Percentiles rank a stretch among this genome's conserved stretches.
Conservation (phyloP, 2,797 vertebrate genomes). For the Anguilla pacifica region DNA sequence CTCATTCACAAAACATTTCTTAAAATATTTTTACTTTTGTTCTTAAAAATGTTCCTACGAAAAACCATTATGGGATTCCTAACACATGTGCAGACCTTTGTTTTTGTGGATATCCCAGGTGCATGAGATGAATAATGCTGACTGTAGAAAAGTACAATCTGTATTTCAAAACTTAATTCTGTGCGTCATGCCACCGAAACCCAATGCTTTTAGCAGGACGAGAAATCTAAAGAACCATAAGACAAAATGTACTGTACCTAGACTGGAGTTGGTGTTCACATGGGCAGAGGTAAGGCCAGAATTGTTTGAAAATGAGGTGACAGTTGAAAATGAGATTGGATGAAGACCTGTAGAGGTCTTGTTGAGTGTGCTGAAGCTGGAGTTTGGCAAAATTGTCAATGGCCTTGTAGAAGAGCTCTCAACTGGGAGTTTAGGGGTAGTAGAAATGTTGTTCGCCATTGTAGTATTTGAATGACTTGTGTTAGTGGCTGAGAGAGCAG, state of each 20-base stretch:
- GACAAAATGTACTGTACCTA: not conserved
- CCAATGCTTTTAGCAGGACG: not conserved
- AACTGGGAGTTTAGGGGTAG: not conserved
- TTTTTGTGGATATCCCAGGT: not conserved
- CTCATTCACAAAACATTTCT: not conserved
- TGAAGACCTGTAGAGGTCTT: not conserved
- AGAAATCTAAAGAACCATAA: not conserved
- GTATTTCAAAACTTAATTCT: not conserved
- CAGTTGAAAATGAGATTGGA: not conserved
- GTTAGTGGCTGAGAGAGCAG: not conserved
- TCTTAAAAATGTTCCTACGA: too few species aligned
- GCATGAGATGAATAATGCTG: not conserved
- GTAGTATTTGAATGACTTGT: not conserved
- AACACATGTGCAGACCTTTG: too few species aligned
- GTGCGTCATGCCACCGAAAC: not conserved
- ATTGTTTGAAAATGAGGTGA: not conserved
- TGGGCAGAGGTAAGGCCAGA: not conserved
- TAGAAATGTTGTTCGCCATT: not conserved
- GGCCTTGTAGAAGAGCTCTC: not conserved
- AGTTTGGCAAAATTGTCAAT: not conserved
- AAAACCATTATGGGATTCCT: too few species aligned
- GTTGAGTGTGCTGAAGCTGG: not conserved
- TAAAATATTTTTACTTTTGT: not conserved
- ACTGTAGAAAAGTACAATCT: not conserved
- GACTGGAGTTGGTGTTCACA: not conserved